Evolutionary conservation across 2,888 invertebrate genomes (phyloP), one percentile per base, ranked within the genome.

Genomic region (Endomychus coccineus): DNA sequence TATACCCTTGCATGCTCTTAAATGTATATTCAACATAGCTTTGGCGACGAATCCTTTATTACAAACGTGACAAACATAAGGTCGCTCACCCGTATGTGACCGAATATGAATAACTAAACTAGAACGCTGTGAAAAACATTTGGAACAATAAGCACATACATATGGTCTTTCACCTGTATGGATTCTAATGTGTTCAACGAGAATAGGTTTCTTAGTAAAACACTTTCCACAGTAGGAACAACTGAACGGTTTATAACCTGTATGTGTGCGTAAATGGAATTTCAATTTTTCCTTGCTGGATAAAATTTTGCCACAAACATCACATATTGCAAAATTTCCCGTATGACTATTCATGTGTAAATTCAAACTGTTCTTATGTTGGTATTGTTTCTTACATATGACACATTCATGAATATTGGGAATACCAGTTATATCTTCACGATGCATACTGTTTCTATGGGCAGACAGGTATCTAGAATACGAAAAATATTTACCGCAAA

Each of bases 81-180:
- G 77, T 43, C 73, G 67, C 46, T 74, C 73, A 16, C 77, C 77
- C 40, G 74, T 74, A 64, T 78, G 78, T 54, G 74, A 74, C 52
- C 78, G 64, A 59, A 75, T 75, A 58, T 78, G 78, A 42, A 77
- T 77, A 43, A 75, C 76, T 44, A 78, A 69, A 44, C 77, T 77
- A 45, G 75, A 74, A 10, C 75, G 66, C 62, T 77, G 77, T 16
- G 73, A 72, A 65, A 77, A 78, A 9, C 73, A 73, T 61, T 77
- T 77, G 17, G 70, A 70, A 61, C 77, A 78, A 57, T 71, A 70
- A 42, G 73, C 68, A 59, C 77, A 78, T n/a, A 56, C 51, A 42
- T 64, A 64, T 2, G 66, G 66, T 29, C 60, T 54, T 40, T 62
- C 64, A 2, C 64, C 64, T 3, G 62, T 66, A 34, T 66, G 65